phyloP scores from a whole-genome alignment of 2,113 vertebrate genomes.

The Aptenodytes forsteri region DNA sequence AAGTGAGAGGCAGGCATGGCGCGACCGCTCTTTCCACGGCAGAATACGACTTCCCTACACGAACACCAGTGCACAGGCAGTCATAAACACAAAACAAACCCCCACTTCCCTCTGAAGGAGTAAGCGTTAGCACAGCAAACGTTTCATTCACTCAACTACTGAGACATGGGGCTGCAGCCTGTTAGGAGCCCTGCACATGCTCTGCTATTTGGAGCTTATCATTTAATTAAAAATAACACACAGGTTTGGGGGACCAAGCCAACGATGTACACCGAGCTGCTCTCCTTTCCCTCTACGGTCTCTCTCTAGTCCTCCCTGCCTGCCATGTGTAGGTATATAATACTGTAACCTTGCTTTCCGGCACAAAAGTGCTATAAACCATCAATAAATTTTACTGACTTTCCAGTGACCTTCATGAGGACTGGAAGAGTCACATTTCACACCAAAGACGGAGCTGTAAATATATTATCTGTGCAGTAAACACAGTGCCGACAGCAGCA shows the following conservation, averaged over 20 bases:
- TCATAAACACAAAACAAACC: background rate
- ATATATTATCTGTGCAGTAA: conserved; percentile 76
- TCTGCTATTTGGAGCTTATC: conserved; percentile 4
- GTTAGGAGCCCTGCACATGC: background rate
- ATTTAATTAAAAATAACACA: conserved; percentile 35
- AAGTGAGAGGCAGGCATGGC: background rate
- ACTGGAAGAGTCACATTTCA: conserved; percentile 56
- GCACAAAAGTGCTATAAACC: conserved; percentile 38
- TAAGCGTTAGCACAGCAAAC: background rate
- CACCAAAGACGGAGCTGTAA: conserved; percentile 69
- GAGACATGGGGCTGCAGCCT: background rate
- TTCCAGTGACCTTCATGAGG: conserved; percentile 66
- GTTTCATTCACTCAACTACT: background rate
- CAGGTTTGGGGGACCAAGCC: background rate
- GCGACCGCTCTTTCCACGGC: background rate
- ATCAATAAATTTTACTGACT: conserved; percentile 71
- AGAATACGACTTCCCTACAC: background rate
- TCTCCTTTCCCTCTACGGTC: background rate
- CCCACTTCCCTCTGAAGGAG: background rate
- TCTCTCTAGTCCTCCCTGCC: background rate
- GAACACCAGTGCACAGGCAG: background rate
- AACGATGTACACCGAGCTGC: background rate
- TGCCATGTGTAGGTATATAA: background rate
- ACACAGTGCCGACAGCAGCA: conserved; percentile 44
- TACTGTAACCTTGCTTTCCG: background rate